These are phyloP conservation scores for Drosophila seguyi DNA, from an alignment of 1,140 invertebrate species.

Conservation along the genomic window DNA sequence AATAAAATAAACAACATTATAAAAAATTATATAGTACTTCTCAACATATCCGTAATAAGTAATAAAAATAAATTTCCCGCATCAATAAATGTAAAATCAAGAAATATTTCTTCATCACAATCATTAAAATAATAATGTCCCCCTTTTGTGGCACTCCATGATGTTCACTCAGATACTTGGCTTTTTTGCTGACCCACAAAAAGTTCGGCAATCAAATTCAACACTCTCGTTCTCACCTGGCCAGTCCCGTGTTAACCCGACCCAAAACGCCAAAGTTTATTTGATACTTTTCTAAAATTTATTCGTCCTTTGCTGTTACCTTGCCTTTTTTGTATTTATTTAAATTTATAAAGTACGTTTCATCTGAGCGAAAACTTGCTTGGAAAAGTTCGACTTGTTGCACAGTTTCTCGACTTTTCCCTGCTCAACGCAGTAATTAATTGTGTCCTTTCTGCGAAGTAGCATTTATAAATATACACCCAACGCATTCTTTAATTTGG, in stretches of 20 bases:
- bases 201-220: slow-evolving; percentile 38
- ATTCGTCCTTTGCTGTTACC: background rate
- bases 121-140: background rate
- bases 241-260: background rate
- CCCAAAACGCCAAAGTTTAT: slow-evolving; percentile 34
- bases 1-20: no score
- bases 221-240: slow-evolving; percentile 29
- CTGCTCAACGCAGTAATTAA: slow-evolving; percentile 59
- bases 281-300: slow-evolving; percentile 28
- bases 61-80: no score
- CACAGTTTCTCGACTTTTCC: slow-evolving; percentile 46
- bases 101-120: background rate
- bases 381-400: slow-evolving; percentile 71
- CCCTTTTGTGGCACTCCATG: background rate
- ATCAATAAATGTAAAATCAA: no score
- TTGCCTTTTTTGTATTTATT: slow-evolving; percentile 42
- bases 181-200: background rate
- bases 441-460: slow-evolving; percentile 66
- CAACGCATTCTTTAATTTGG: slow-evolving; percentile 25
- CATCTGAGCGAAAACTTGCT: slow-evolving; percentile 37
- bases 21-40: no score
- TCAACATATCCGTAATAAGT: no score
- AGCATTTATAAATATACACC: slow-evolving; percentile 30
- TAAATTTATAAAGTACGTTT: slow-evolving; percentile 62
- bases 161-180: background rate